Percentiles rank a stretch among this genome's conserved stretches.
Conservation (phyloP, 2,888 invertebrate species). For the Sphecodes monilicornis region DNA sequence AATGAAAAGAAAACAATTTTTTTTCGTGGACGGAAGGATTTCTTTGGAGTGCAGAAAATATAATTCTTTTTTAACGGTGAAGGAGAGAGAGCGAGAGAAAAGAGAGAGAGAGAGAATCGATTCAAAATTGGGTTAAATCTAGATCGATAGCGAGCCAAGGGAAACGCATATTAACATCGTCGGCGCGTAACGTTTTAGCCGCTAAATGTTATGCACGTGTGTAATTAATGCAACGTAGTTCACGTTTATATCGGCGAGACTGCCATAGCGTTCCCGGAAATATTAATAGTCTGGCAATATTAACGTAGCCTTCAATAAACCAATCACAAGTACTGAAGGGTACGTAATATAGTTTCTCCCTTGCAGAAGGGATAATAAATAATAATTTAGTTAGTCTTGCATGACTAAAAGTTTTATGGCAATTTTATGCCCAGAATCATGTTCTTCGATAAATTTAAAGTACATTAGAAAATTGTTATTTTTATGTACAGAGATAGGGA, state of each 20-base stretch:
- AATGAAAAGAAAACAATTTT: background rate
- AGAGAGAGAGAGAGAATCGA: background rate
- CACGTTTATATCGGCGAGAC: conserved; percentile 8
- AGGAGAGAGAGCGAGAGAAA: background rate
- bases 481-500: background rate
- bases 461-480: background rate
- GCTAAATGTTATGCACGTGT: conserved; percentile 12
- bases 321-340: background rate
- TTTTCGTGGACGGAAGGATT: background rate
- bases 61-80: background rate
- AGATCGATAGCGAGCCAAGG: background rate
- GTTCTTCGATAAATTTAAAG: background rate
- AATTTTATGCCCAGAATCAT: no score
- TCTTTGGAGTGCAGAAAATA: background rate
- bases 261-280: background rate
- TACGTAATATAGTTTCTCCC: background rate
- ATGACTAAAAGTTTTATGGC: background rate
- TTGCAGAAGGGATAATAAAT: background rate
- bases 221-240: conserved; percentile 14
- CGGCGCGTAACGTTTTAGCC: conserved; percentile 7
- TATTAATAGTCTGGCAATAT: background rate
- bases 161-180: conserved; percentile 2
- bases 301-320: background rate
- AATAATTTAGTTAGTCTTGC: background rate
- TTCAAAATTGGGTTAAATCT: conserved; percentile 10